Evolutionary conservation across 2,113 vertebrate genomes (phyloP), one percentile per base, ranked within the genome.

Genomic region (Petroica traversi): DNA sequence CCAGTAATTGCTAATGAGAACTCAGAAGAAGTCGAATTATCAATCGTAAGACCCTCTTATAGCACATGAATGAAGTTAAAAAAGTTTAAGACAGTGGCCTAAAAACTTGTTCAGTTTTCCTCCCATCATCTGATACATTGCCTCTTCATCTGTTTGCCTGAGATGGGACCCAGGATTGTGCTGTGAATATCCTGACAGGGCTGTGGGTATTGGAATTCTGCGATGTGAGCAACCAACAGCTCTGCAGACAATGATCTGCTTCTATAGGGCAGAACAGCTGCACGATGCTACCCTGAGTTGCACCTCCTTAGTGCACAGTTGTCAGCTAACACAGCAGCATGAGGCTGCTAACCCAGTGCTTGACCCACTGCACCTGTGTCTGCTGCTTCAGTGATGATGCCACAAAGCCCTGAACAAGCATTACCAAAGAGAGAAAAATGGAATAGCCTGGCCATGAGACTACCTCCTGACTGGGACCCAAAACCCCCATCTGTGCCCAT

Each of bases 241-340:
- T 67, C 71, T 83, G 41, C 59, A 83, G 59, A 93, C 89, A 91
- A 82, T 16, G 51, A 68, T 20, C 38, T 71, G 33, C 59, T 79
- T 85, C 73, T 89, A 63, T 19, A 43, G 40, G 57, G 40, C 43
- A 84, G 19, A 87, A 34, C 77, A 95, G 93, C 82, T 93, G 78
- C 85, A 33, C 0, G 1, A 54, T 6, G 7, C 36, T 38, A 12
- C n/a, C 40, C 66, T 12, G 24, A 61, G 18, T 16, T 58, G 45
- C 40, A 19, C 51, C 51, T 29, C 38, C 68, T 22, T 16, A 57
- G 25, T 15, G 34, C 49, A 67, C 6, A 59, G 52, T 49, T 79
- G 52, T 5, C 64, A 66, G 62, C 71, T 84, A 77, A 49, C 57
- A 43, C 45, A 48, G 72, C 33, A 89, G 34, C 51, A 33, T 3